Percentiles rank a stretch among this genome's conserved stretches.
Conservation (phyloP, 1,140 invertebrate genomes). For the Drosophila parvula region DNA sequence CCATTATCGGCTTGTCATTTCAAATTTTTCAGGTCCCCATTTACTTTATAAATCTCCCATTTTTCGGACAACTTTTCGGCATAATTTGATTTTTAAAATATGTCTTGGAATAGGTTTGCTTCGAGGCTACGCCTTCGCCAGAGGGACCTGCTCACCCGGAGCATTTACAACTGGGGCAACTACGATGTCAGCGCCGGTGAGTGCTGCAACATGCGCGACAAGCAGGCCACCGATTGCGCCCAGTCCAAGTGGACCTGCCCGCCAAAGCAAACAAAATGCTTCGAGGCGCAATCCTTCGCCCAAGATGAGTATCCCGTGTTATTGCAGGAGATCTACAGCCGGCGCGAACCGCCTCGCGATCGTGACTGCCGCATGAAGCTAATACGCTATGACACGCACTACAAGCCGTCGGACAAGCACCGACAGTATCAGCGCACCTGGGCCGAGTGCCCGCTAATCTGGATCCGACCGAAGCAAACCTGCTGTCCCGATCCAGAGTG, state of each 20-base stretch:
- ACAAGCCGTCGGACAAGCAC: slow-evolving; percentile 54
- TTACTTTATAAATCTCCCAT: too few species aligned
- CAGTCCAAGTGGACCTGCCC: neutral
- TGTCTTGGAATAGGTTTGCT: neutral
- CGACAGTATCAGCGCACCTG: slow-evolving; percentile 61
- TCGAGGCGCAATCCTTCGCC: neutral
- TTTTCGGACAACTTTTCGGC: slow-evolving; percentile 2
- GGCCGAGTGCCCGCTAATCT: slow-evolving; percentile 58
- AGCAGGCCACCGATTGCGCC: slow-evolving; percentile 1
- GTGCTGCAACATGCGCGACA: slow-evolving; percentile 31
- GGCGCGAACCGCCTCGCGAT: neutral
- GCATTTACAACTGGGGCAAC: slow-evolving; percentile 43
- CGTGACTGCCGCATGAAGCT: slow-evolving; percentile 19
- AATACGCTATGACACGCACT: slow-evolving; percentile 30
- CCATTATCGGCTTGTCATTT: too few species aligned
- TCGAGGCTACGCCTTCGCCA: neutral
- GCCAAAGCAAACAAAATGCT: neutral
- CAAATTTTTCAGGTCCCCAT: too few species aligned
- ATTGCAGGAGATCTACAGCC: slow-evolving; percentile 32
- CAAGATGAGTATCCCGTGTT: slow-evolving; percentile 16
- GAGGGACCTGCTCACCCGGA: too few species aligned
- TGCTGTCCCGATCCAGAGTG: slow-evolving; percentile 47
- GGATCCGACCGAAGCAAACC: slow-evolving; percentile 25
- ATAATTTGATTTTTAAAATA: slow-evolving; percentile 19
- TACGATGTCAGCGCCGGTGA: slow-evolving; percentile 24